Evolutionary conservation across 1,140 invertebrate genomes (phyloP).

Genomic region (Hypothenemus hampei): DNA sequence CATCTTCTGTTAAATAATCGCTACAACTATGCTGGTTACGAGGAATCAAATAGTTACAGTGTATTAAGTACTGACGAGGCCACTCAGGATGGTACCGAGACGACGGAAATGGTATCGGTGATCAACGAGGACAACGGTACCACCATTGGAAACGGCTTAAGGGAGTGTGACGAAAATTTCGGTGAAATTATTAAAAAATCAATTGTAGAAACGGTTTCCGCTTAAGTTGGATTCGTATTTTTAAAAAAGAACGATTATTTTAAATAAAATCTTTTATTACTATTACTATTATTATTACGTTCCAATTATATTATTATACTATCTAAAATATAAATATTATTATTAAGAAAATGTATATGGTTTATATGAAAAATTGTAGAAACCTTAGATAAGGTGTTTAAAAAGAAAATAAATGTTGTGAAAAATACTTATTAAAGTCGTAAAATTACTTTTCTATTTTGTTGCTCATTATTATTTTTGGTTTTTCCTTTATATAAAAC

Average conservation of each 20-base stretch:
- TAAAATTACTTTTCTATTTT: conserved; percentile 28
- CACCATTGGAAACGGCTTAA: conserved; percentile 30
- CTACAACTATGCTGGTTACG: conserved; percentile 50
- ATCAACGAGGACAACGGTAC: conserved; percentile 9
- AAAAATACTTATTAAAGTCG: conserved; percentile 34
- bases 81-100: conserved; percentile 6
- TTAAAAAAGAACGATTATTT: conserved; percentile 12
- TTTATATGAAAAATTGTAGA: conserved; percentile 46
- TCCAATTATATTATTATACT: conserved; percentile 36
- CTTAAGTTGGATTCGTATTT: conserved; percentile 54
- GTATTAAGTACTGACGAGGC: conserved; percentile 24
- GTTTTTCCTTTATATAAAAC: conserved; percentile 15
- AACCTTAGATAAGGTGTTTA: conserved; percentile 42
- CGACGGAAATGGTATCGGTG: neutral
- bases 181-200: conserved; percentile 90
- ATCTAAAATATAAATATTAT: conserved; percentile 30
- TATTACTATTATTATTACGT: conserved; percentile 39
- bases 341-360: conserved; percentile 41
- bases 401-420: conserved; percentile 49
- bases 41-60: conserved; percentile 34
- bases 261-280: conserved; percentile 29
- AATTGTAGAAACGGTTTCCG: conserved; percentile 84
- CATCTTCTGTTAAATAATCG: conserved; percentile 51
- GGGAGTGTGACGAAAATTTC: conserved; percentile 69
- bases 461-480: no score